Evolutionary conservation across 2,113 vertebrate genomes (phyloP), one percentile per base, ranked within the genome.

Genomic region (Myxocyprinus asiaticus): DNA sequence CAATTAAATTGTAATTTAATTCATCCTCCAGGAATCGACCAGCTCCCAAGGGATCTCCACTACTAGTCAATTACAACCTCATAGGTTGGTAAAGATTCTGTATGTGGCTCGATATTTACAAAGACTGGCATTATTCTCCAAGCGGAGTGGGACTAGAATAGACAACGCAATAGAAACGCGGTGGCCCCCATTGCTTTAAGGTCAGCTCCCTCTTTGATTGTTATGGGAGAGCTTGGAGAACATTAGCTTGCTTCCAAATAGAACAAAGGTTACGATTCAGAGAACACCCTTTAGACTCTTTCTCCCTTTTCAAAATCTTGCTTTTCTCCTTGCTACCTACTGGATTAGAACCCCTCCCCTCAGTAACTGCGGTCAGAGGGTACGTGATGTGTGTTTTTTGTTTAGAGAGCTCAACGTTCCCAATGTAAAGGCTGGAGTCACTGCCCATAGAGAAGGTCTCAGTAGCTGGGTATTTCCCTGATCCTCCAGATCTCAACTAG

Each of bases 181-280:
- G 59, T 77, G 76, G 64, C 56, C 65, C 68, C 69, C 33, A 55
- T n/a, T 67, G 44, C 53, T 77, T 64, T 67, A 47, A 66, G 76
- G 79, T 47, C 66, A 75, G 58, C 77, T 81, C 73, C 78, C 44
- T 75, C 83, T 69, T 78, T 78, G 78, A 82, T 84, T 86, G 80
- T 81, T 78, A 74, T 77, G 79, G 71, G 82, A 82, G 69, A 71
- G 66, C 65, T 67, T 73, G 77, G 77, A 78, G 85, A 88, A 86
- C 84, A 83, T 88, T 84, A 85, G 81, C 83, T 75, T 76, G 56
- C 76, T 79, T 80, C 66, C 43, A 67, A 77, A 80, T 56, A 63
- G 79, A 85, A 88, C 82, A 86, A 88, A 85, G 84, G 81, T 85
- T 79, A 83, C 81, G 73, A 85, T 78, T 87, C 76, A 86, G 62